Conservation (phyloP, 2,797 vertebrate genomes). For the Hybognathus amarus region DNA sequence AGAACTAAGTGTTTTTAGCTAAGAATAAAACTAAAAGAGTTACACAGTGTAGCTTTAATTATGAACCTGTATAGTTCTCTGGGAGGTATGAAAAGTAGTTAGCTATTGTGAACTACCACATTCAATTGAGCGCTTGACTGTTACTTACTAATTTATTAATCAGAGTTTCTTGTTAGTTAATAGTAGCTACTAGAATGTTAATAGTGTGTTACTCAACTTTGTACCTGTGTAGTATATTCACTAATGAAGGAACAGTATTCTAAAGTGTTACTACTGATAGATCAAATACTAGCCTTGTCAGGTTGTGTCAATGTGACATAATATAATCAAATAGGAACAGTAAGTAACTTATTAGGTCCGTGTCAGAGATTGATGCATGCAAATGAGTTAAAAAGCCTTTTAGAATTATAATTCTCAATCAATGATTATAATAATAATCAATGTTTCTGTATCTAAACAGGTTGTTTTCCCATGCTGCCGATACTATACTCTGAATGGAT, state of each 20-base stretch:
- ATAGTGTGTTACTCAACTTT: neutral
- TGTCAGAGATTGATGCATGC: neutral
- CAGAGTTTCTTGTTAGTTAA: too few species aligned
- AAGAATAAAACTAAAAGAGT: too few species aligned
- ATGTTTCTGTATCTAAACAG: constrained; percentile 57
- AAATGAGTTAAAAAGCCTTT: constrained; percentile 15
- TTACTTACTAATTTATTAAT: too few species aligned
- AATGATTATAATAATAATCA: constrained; percentile 8
- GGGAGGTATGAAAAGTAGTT: too few species aligned
- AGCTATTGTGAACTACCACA: too few species aligned
- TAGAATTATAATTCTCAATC: neutral
- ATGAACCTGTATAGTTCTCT: too few species aligned
- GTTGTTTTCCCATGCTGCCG: constrained; percentile 78
- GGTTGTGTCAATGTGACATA: constrained; percentile 11
- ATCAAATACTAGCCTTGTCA: constrained; percentile 52
- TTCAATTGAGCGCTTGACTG: too few species aligned
- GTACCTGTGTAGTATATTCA: too few species aligned
- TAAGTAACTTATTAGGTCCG: neutral
- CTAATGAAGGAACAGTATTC: too few species aligned
- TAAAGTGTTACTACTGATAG: neutral
- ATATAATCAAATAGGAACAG: neutral
- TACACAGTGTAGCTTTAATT: too few species aligned
- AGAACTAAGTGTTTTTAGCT: too few species aligned
- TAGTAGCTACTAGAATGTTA: too few species aligned
- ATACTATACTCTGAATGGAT: constrained; percentile 74